A percentile compares a stretch with the other conserved stretches of the same genome.
phyloP scores from a whole-genome alignment of 2,888 invertebrate genomes.

The Xylota sylvarum region DNA sequence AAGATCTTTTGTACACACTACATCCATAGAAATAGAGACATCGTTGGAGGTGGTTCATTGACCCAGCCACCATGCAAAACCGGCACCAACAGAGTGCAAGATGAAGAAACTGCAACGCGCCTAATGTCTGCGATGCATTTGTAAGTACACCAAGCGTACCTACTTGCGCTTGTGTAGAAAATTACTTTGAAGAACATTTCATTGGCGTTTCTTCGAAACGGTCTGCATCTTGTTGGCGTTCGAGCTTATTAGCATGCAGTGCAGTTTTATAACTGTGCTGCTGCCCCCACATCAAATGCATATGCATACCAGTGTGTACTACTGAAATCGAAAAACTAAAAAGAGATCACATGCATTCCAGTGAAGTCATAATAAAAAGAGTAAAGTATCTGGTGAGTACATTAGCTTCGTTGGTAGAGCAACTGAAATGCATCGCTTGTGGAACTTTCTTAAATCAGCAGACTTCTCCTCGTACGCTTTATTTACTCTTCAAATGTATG shows the following conservation, averaged over 20 bases:
- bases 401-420: constrained; percentile 36
- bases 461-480: constrained; percentile 29
- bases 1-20: constrained; percentile 13
- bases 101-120: constrained; percentile 53
- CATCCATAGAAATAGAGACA: constrained; percentile 28
- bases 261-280: constrained; percentile 67
- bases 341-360: constrained; percentile 70
- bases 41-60: constrained; percentile 68
- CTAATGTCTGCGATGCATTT: constrained; percentile 59
- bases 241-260: constrained; percentile 72
- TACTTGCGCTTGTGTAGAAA: constrained; percentile 62
- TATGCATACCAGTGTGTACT: constrained; percentile 18
- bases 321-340: constrained; percentile 47
- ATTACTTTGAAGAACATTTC: constrained; percentile 68
- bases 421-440: constrained; percentile 14
- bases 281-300: constrained; percentile 42
- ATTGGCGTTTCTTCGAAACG: constrained; percentile 63
- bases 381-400: constrained; percentile 48
- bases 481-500: constrained; percentile 65
- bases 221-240: constrained; percentile 44
- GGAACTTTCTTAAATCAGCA: constrained; percentile 56
- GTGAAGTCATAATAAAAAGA: constrained; percentile 58
- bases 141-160: constrained; percentile 19
- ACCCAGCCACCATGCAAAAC: constrained; percentile 65
- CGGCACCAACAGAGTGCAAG: constrained; percentile 59